These are phyloP conservation scores for Phocoena sinus DNA, from an alignment of 2,113 vertebrate genomes.

Conservation along the genomic window DNA sequence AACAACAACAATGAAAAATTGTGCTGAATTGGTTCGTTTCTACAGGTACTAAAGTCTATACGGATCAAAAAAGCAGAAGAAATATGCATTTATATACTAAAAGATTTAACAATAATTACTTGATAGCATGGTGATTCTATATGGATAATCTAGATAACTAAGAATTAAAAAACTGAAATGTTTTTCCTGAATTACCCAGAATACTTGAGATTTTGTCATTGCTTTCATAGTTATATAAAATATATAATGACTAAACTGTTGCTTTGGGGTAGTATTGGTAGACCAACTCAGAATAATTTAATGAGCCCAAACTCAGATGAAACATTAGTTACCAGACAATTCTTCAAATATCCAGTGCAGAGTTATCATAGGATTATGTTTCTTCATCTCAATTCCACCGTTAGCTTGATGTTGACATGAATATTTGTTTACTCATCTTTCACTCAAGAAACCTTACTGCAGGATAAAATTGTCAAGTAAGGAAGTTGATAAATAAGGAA, in stretches of 20 bases:
- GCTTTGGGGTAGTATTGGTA: background rate
- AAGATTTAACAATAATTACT: background rate
- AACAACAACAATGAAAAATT: background rate
- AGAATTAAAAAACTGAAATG: background rate
- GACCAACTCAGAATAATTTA: background rate
- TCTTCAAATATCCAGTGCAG: background rate
- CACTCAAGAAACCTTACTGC: background rate
- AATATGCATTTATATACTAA: background rate
- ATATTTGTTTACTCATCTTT: constrained; percentile 20
- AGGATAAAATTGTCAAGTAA: constrained; percentile 59
- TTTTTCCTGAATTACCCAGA: background rate
- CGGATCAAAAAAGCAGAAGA: constrained; percentile 8
- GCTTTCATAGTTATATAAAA: background rate
- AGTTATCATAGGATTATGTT: background rate
- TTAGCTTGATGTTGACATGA: background rate
- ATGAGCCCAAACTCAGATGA: background rate
- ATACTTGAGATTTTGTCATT: constrained; percentile 13
- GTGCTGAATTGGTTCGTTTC: background rate
- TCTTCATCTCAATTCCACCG: background rate
- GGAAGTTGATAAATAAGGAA: constrained; percentile 23
- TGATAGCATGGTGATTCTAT: background rate
- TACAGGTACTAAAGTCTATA: background rate
- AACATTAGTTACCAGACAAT: background rate
- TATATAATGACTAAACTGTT: background rate
- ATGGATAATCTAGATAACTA: background rate